A percentile compares a stretch with the other conserved stretches of the same genome.
Conservation (phyloP, 2,888 invertebrate species). For the Steinernema carpocapsae region DNA sequence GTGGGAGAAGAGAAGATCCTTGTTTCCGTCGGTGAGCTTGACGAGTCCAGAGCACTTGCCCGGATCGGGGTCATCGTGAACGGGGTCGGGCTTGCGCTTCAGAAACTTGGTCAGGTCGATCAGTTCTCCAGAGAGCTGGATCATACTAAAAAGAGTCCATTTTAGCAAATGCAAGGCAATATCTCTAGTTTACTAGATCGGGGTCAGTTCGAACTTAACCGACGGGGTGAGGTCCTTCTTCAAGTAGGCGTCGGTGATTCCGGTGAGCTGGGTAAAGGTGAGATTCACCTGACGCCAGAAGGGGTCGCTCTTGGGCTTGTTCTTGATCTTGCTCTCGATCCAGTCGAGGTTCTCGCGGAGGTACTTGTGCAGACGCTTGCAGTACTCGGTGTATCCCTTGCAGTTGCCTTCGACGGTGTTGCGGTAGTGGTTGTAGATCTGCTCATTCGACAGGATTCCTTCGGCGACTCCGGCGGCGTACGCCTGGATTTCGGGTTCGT, state of each 20-base stretch:
- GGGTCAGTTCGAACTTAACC: constrained; percentile 59
- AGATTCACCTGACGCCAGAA: constrained; percentile 57
- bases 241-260: constrained; percentile 54
- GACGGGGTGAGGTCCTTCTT: constrained; percentile 54
- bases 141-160: constrained; percentile 52
- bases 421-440: constrained; percentile 65
- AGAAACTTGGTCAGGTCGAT: constrained; percentile 64
- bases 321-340: constrained; percentile 54
- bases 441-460: constrained; percentile 63
- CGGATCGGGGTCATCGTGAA: constrained; percentile 51
- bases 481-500: constrained; percentile 58
- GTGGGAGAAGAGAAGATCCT: constrained; percentile 63
- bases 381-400: constrained; percentile 56
- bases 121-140: constrained; percentile 66
- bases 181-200: constrained; percentile 53
- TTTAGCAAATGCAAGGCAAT: neutral
- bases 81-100: constrained; percentile 60
- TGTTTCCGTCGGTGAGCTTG: constrained; percentile 61
- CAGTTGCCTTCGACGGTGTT: constrained; percentile 66
- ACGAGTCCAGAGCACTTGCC: constrained; percentile 64
- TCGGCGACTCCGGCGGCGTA: constrained; percentile 67
- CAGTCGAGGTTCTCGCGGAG: constrained; percentile 60
- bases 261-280: constrained; percentile 66
- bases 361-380: constrained; percentile 59
- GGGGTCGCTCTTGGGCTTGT: constrained; percentile 44